Evolutionary conservation across 2,797 vertebrate genomes (phyloP).

Genomic region (Gallinago nigripennis): DNA sequence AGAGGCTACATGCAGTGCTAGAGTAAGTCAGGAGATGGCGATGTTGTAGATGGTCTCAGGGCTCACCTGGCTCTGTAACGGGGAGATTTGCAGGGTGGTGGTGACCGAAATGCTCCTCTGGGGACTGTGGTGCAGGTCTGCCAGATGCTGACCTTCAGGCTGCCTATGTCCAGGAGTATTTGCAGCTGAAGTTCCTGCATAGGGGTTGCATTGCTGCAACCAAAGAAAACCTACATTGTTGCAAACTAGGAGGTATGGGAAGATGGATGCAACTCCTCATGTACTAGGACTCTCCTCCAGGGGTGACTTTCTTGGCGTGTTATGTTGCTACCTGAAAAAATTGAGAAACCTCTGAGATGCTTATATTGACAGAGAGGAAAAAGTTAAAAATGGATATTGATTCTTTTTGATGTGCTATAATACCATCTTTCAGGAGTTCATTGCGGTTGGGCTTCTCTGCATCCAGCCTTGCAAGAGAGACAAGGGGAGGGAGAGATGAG

Average conservation of each 20-base stretch:
- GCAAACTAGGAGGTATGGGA: neutral
- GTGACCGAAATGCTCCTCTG: neutral
- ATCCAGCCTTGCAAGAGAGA: neutral
- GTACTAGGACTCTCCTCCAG: neutral
- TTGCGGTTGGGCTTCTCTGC: neutral
- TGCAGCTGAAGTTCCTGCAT: neutral
- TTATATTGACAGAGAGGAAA: neutral
- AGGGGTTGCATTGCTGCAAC: neutral
- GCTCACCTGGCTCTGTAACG: neutral
- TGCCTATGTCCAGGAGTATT: neutral
- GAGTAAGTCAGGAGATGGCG: neutral
- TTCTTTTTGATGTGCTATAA: neutral
- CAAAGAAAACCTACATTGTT: neutral
- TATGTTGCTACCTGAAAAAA: neutral
- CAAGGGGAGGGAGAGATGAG: neutral
- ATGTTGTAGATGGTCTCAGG: neutral
- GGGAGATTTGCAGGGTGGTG: neutral
- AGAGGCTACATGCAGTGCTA: neutral
- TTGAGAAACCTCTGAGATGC: neutral
- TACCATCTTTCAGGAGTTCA: neutral
- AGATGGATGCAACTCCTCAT: neutral
- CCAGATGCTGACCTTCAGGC: neutral
- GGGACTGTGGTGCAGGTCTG: neutral
- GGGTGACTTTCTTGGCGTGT: neutral
- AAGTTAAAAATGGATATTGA: neutral